Evolutionary conservation across 2,888 invertebrate species (phyloP).

Genomic region (Esperia sulphurella): DNA sequence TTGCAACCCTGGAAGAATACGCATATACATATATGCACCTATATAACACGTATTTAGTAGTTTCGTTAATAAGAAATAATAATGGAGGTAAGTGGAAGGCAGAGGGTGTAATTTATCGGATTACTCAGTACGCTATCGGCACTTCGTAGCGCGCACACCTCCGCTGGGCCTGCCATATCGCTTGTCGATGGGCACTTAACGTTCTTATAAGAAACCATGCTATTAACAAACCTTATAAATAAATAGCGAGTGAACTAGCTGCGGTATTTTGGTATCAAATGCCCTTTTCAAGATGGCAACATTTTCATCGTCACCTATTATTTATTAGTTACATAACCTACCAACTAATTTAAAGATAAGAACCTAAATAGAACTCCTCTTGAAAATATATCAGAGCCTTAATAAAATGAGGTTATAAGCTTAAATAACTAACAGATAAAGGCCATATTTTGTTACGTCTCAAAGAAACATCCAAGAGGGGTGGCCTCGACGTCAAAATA

Average conservation of each 20-base stretch:
- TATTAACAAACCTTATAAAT: not conserved
- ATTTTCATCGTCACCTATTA: no score
- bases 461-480: constrained; percentile 9
- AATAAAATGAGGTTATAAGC: not conserved
- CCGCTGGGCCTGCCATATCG: constrained; percentile 1
- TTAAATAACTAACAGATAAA: constrained; percentile 1
- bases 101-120: constrained; percentile 69
- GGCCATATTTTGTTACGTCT: constrained; percentile 19
- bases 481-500: constrained; percentile 20
- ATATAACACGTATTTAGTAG: constrained; percentile 8
- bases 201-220: not conserved
- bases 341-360: no score
- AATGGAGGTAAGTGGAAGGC: constrained; percentile 45
- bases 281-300: no score
- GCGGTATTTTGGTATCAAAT: no score
- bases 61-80: constrained; percentile 61
- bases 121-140: constrained; percentile 64
- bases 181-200: not conserved
- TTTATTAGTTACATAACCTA: no score
- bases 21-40: no score
- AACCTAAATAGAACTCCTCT: no score
- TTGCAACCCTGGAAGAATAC: no score
- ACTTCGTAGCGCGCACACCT: constrained; percentile 36
- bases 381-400: not conserved
- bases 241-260: no score